Percentiles rank a stretch among this genome's conserved stretches.
Evolutionary conservation across 2,888 invertebrate species (phyloP).

Genomic region (Piscicola geometra): DNA sequence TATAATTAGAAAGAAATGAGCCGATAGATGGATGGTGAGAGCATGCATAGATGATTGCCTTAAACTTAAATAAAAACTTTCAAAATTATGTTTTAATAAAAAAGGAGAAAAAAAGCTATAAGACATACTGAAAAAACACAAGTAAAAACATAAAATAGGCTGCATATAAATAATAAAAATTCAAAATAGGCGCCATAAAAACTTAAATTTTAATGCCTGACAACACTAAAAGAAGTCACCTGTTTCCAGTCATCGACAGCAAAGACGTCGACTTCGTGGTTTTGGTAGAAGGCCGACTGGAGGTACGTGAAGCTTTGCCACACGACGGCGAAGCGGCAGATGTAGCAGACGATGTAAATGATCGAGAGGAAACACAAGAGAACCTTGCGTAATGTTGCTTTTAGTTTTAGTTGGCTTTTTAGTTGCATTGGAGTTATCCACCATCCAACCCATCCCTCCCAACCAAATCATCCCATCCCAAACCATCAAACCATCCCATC

Average conservation of each 20-base stretch:
- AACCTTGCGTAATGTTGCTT: slow-evolving; percentile 21
- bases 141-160: too few species aligned
- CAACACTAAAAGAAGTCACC: slow-evolving; percentile 30
- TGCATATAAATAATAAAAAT: neutral
- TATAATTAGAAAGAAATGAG: too few species aligned
- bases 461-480: too few species aligned
- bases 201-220: neutral
- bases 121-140: too few species aligned
- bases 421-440: too few species aligned
- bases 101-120: too few species aligned
- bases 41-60: too few species aligned
- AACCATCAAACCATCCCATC: too few species aligned
- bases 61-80: too few species aligned
- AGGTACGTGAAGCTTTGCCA: slow-evolving; percentile 48
- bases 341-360: slow-evolving; percentile 48
- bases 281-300: slow-evolving; percentile 49
- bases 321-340: slow-evolving; percentile 52
- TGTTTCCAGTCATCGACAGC: slow-evolving; percentile 51
- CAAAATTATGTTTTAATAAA: too few species aligned
- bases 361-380: slow-evolving; percentile 37
- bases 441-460: too few species aligned
- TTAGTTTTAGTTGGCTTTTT: neutral
- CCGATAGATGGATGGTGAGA: too few species aligned
- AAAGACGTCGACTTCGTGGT: slow-evolving; percentile 51
- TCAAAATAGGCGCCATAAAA: neutral